Percentiles rank a stretch among this genome's conserved stretches.
These are phyloP conservation scores for Chlamydotis undulata DNA, from an alignment of 2,113 vertebrate species.

Conservation along the genomic window DNA sequence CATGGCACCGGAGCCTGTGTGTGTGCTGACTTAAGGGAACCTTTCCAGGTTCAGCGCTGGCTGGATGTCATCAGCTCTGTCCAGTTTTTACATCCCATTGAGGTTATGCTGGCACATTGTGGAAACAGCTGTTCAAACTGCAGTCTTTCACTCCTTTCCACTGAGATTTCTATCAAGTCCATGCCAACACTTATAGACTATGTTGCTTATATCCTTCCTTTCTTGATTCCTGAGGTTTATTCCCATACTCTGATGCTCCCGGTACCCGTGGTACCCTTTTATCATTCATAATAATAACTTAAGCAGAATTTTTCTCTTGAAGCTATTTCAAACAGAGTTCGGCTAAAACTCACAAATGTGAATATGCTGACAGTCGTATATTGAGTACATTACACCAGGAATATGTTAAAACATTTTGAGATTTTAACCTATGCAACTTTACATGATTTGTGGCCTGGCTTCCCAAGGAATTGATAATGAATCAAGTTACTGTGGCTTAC, in stretches of 20 bases:
- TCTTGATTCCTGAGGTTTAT: neutral
- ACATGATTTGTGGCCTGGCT: neutral
- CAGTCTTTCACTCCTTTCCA: neutral
- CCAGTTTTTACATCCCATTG: neutral
- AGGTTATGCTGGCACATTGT: neutral
- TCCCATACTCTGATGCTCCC: neutral
- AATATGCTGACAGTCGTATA: neutral
- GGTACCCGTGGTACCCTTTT: neutral
- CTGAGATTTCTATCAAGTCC: neutral
- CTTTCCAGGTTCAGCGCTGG: neutral
- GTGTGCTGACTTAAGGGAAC: neutral
- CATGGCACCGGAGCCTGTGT: neutral
- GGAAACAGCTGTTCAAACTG: neutral
- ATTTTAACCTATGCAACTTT: neutral
- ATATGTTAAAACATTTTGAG: neutral
- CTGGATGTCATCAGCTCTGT: accelerated
- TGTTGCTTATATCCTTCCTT: neutral
- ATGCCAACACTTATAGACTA: neutral
- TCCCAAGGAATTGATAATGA: neutral
- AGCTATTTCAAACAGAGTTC: neutral
- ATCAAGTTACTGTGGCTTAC: neutral
- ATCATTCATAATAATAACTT: neutral
- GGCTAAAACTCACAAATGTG: neutral
- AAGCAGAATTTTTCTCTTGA: neutral
- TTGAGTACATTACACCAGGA: neutral